Base-by-base conservation (phyloP, 2,797 vertebrate genomes). In the Tokudaia tokunoshimensis region DNA sequence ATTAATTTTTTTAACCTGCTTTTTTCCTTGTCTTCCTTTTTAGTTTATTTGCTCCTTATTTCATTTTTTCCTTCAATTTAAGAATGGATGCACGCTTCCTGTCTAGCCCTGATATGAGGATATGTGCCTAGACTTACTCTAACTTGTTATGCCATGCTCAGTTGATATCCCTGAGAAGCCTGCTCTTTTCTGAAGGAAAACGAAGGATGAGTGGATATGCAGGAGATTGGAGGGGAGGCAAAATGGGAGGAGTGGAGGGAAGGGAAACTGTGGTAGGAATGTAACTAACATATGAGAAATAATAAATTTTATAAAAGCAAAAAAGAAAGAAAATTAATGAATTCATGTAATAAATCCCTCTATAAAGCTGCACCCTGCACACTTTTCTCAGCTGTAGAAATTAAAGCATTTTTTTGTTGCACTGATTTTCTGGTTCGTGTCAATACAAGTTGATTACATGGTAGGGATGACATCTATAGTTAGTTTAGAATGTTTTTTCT, bases 21-120 rank as follows among this genome's bases (percentile, higher is more conserved):
- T 72, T 4, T 19, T 13, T 17, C 5, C 29, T 63, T n/a, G 3
- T 44, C 75, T 57, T 1, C 31, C 12, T 7, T 31, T 10, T 72
- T 3, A n/a, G 41, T 76, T 0, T 1, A 2, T 74, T 72, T 44
- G 1, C 8, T 15, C 3, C 4, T 37, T 14, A 2, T 19, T 24
- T 29, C 3, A 17, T 34, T 41, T 91, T 89, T 67, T 7, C 13
- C 34, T 3, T 70, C 41, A 34, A 31, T 89, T 94, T 83, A n/a
- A 41, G 1, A 59, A 26, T 67, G 34, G 34, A n/a, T 70, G 6
- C 34, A 70, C 34, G 67, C 6, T 70, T 34, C 34, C 19, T 34
- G 34, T 17, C 31, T 15, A 70, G 67, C 67, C 67, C 6, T n/a
- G 67, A n/a, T n/a, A n/a, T n/a, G 67, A 70, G 34, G 65, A 31